Evolutionary conservation across 2,113 vertebrate genomes (phyloP).

Genomic region (Oceanites oceanicus): DNA sequence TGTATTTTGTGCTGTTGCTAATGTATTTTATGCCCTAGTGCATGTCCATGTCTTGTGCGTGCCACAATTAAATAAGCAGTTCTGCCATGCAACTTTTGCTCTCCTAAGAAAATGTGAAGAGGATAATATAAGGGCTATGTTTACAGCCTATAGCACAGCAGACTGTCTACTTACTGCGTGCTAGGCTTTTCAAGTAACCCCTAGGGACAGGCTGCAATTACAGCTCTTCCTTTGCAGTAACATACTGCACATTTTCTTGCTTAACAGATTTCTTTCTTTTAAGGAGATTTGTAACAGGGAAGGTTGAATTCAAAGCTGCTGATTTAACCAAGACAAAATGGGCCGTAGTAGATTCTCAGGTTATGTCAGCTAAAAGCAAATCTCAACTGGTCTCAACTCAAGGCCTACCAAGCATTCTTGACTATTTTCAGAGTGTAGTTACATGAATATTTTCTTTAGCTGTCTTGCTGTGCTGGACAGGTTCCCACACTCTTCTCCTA

Average conservation of each 20-base stretch:
- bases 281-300: neutral
- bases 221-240: neutral
- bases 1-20: neutral
- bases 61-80: neutral
- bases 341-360: neutral
- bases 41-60: neutral
- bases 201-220: neutral
- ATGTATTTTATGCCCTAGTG: neutral
- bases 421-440: neutral
- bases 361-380: neutral
- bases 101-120: neutral
- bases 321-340: neutral
- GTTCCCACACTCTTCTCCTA: neutral
- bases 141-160: neutral
- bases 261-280: neutral
- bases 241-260: neutral
- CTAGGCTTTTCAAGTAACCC: neutral
- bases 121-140: neutral
- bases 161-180: neutral
- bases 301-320: neutral
- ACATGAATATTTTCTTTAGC: neutral
- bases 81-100: neutral
- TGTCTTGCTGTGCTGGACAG: neutral
- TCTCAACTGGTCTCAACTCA: neutral
- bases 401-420: neutral